Base-by-base conservation (phyloP, 2,888 invertebrate genomes). In the Habrosyne pyritoides region DNA sequence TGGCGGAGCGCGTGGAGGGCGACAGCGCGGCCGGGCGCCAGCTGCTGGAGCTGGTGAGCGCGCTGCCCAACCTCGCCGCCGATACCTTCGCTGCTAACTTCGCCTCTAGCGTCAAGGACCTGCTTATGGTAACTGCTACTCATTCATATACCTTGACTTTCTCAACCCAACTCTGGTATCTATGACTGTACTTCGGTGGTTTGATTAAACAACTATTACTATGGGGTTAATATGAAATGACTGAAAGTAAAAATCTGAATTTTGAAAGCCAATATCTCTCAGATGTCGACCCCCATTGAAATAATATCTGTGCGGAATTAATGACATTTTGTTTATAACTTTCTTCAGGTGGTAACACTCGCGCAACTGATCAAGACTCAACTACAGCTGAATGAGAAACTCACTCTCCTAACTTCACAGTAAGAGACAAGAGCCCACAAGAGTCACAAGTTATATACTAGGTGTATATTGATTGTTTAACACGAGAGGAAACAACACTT, bases 281-380 rank as follows among this genome's bases (percentile, higher is more conserved):
- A n/a, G n/a, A n/a, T n/a, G n/a, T n/a, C n/a, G n/a, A n/a, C n/a
- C n/a, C n/a, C n/a, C n/a, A n/a, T n/a, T n/a, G n/a, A n/a, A n/a
- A n/a, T n/a, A n/a, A n/a, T n/a, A n/a, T n/a, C n/a, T n/a, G n/a
- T n/a, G n/a, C n/a, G n/a, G n/a, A n/a, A n/a, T n/a, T n/a, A n/a
- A n/a, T n/a, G n/a, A 12, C 7, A 36, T 36, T 14, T 14, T 36
- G n/a, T 36, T 5, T 2, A 14, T 14, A 2, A 4, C 56, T n/a
- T 14, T 22, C 50, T 60, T 1, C 85, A 91, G 91, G 91, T 93
- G 81, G 96, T 98, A 72, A 99, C 99, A 48, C 94, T 99, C 59
- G 97, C 99, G 12, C 99, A 99, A 81, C 94, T 99, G 59, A 98
- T 98, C 77, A 98, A 98, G 91, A 98, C 99, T 1, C 99, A 99